Conservation (phyloP, 2,113 vertebrate species). For the Cacatua alba region DNA sequence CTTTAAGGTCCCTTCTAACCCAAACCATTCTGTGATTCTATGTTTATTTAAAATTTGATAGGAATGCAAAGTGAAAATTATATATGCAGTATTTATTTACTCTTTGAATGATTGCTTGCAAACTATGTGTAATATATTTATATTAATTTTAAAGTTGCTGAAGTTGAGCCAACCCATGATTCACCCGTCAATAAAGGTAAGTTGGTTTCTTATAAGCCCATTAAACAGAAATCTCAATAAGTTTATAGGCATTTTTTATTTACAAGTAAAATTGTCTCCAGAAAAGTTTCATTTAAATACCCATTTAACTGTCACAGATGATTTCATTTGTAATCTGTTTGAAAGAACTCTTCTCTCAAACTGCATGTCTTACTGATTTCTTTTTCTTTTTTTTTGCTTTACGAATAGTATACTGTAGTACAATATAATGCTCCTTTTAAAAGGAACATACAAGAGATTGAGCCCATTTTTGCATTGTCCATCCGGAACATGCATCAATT, state of each 20-base stretch:
- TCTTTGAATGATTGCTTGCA: neutral
- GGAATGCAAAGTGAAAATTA: neutral
- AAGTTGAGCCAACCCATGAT: conserved; percentile 69
- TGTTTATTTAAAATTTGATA: neutral
- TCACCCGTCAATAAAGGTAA: conserved; percentile 67
- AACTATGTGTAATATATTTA: neutral
- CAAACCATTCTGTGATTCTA: neutral
- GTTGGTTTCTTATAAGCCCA: neutral
- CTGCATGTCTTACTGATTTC: neutral
- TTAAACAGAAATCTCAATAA: neutral
- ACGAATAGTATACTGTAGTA: neutral
- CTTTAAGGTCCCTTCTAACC: neutral
- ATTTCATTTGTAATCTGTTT: neutral
- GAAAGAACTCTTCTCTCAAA: neutral
- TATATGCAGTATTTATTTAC: neutral
- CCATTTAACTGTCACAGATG: neutral
- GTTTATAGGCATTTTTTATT: neutral
- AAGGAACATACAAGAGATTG: neutral
- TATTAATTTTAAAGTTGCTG: conserved; percentile 41
- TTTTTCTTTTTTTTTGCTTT: neutral
- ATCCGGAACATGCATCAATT: neutral
- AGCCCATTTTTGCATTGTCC: neutral
- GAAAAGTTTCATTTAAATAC: neutral
- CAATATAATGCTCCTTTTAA: neutral
- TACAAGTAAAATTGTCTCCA: neutral